Evolutionary conservation across 2,797 vertebrate species (phyloP), one percentile per base, ranked within the genome.

Genomic region (Semotilus atromaculatus): DNA sequence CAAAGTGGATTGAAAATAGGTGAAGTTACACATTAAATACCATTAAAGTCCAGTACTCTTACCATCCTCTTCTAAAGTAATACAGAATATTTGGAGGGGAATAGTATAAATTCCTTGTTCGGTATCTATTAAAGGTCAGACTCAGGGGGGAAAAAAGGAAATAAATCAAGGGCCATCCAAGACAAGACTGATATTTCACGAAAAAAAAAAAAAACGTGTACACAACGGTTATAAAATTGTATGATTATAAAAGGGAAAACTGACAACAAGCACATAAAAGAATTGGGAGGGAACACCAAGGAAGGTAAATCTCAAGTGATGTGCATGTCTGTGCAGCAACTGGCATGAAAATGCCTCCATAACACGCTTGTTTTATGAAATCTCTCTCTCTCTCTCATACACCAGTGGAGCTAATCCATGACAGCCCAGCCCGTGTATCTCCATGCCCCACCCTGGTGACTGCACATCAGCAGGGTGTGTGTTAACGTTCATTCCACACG

Each of bases 271-370:
- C 40, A 51, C 38, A 34, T 64, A 31, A 19, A 64, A 53, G 31
- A 76, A 16, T 10, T 80, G 31, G 14, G 23, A 66, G 16, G 23
- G 6, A 60, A 26, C n/a, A 53, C 16, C 9, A 38, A 58, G 34
- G n/a, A 71, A 60, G 34, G 14, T 45, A 23, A 16, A 66, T 79
- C 9, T 48, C 1, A 23, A 51, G 48, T 26, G 2, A 53, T 38
- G 45, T 77, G 36, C 60, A 40, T 67, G 72, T 68, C 72, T 68
- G 72, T 76, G 16, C 45, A 83, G 7, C 34, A n/a, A 83, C 60
- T 43, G 31, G 31, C 43, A 66, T 74, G 9, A 66, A 75, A 83
- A 48, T 36, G 23, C 38, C 38, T 62, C 53, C 13, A 73, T 40
- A 11, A 38, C 40, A 48, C 1, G 3, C 38, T 72, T n/a, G 8